These are phyloP conservation scores for Sternarchorhynchus goeldii DNA, from an alignment of 2,797 vertebrate species.

Conservation along the genomic window DNA sequence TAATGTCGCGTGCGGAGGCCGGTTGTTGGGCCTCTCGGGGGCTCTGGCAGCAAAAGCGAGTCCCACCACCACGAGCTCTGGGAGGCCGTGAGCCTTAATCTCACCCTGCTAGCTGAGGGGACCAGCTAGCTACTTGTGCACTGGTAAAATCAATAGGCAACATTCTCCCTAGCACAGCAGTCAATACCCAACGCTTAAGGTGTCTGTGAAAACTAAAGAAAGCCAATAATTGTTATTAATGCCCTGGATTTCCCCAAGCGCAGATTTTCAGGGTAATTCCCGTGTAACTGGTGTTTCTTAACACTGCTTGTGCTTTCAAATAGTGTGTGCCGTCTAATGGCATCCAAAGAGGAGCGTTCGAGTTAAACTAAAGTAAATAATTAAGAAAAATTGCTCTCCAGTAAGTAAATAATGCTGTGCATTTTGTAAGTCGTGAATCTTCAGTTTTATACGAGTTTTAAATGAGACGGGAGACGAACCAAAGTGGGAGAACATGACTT, in stretches of 20 bases:
- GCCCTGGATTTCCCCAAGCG: slow-evolving; percentile 60
- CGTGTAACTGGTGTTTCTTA: slow-evolving; percentile 50
- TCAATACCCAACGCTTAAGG: slow-evolving; percentile 76
- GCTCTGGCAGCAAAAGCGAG: slow-evolving; percentile 41
- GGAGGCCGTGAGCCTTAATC: slow-evolving; percentile 63
- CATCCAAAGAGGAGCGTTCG: slow-evolving; percentile 27
- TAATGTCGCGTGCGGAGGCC: neutral
- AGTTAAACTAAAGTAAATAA: slow-evolving; percentile 24
- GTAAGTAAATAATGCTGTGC: slow-evolving; percentile 14
- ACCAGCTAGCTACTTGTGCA: slow-evolving; percentile 62
- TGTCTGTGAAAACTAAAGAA: slow-evolving; percentile 72
- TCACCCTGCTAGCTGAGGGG: slow-evolving; percentile 62
- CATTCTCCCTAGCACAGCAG: slow-evolving; percentile 71
- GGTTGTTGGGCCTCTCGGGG: neutral
- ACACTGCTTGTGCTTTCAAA: slow-evolving; percentile 14
- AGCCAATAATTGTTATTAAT: slow-evolving; percentile 78
- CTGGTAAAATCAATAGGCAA: slow-evolving; percentile 72
- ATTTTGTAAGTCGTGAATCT: neutral
- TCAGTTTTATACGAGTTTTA: neutral
- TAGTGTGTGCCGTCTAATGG: neutral
- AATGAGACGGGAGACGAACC: neutral
- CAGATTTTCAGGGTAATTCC: slow-evolving; percentile 60
- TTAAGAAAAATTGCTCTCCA: slow-evolving; percentile 9
- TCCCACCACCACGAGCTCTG: slow-evolving; percentile 52
- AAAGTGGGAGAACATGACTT: neutral